phyloP scores from a whole-genome alignment of 2,113 vertebrate genomes.

The Elachura formosa region DNA sequence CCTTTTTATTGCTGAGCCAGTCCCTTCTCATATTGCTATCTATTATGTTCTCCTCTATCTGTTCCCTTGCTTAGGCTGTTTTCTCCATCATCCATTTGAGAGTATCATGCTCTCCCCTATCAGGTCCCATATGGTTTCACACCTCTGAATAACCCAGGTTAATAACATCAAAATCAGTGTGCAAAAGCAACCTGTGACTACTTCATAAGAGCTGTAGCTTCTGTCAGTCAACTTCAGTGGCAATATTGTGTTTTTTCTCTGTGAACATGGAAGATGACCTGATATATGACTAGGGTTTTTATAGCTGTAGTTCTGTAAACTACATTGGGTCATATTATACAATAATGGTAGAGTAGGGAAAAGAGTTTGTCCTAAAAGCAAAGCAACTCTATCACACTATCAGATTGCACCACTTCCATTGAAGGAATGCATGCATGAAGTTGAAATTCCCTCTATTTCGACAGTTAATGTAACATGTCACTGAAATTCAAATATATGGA shows the following conservation, averaged over 20 bases:
- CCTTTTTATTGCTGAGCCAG: neutral
- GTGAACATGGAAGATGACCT: neutral
- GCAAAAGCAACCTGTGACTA: neutral
- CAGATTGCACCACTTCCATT: neutral
- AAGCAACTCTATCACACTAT: neutral
- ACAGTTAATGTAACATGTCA: constrained; percentile 30
- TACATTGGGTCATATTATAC: neutral
- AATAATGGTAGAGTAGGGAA: neutral
- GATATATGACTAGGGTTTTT: neutral
- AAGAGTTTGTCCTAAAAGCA: neutral
- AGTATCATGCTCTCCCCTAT: neutral
- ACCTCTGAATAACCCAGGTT: neutral
- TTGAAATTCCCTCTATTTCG: constrained; percentile 44
- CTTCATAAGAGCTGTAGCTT: neutral
- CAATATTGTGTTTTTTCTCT: neutral
- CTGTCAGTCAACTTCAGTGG: neutral
- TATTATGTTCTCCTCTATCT: rapidly evolving
- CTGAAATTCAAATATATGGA: constrained; percentile 16
- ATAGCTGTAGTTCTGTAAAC: neutral
- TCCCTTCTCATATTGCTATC: neutral
- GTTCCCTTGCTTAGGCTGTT: neutral
- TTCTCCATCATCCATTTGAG: neutral
- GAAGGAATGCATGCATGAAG: neutral
- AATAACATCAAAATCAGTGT: neutral
- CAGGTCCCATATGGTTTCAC: neutral